These are phyloP conservation scores for Platypus cylindrus DNA, from an alignment of 2,888 invertebrate species.

Conservation along the genomic window DNA sequence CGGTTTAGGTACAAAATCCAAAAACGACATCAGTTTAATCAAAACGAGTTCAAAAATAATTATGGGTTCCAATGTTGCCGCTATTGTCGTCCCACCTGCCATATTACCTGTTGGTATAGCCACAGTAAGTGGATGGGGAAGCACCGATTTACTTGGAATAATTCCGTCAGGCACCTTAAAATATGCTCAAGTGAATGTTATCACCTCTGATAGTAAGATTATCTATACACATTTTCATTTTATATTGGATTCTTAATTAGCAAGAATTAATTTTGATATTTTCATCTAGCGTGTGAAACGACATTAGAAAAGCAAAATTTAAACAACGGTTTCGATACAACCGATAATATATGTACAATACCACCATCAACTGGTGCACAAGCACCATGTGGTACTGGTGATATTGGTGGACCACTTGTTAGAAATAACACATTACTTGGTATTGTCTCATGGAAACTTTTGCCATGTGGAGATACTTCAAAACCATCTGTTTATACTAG, in stretches of 20 bases:
- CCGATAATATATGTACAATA: conserved; percentile 42
- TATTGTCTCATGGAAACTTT: conserved; percentile 43
- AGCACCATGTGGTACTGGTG: conserved; percentile 41
- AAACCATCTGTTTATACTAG: conserved; percentile 44
- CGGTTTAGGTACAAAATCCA: too few species aligned
- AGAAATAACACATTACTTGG: conserved; percentile 32
- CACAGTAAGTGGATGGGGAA: conserved; percentile 33
- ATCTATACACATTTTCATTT: too few species aligned
- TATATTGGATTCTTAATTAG: too few species aligned
- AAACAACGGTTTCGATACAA: conserved; percentile 24
- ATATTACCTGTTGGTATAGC: conserved; percentile 25
- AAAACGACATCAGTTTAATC: conserved; percentile 41
- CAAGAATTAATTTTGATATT: too few species aligned
- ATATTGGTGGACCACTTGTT: conserved; percentile 41
- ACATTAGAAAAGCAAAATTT: not conserved
- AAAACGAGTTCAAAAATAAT: conserved; percentile 28
- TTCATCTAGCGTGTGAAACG: conserved; percentile 30
- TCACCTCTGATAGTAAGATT: too few species aligned
- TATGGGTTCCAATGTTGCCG: conserved; percentile 26
- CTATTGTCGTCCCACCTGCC: conserved; percentile 29
- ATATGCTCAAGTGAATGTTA: too few species aligned
- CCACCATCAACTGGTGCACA: conserved; percentile 32
- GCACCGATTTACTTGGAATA: too few species aligned
- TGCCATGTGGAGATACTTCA: conserved; percentile 39
- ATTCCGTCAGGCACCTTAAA: too few species aligned